Evolutionary conservation across 2,797 vertebrate genomes (phyloP).

Genomic region (Enteromius paludinosus): DNA sequence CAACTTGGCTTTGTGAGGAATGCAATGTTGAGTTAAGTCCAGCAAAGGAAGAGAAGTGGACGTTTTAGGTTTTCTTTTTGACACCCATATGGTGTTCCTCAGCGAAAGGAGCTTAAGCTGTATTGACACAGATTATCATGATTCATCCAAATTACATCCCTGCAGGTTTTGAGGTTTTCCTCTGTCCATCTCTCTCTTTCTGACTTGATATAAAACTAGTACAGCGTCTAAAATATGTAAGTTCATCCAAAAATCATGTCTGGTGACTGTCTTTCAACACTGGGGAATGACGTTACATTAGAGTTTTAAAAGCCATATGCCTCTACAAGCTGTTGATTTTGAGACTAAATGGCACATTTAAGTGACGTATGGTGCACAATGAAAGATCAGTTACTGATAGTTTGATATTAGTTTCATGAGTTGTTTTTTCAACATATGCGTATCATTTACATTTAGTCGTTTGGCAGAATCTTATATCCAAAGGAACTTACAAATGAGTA

Average conservation of each 20-base stretch:
- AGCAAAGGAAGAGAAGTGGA: not conserved
- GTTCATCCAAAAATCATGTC: conserved; percentile 20
- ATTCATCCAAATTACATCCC: conserved; percentile 5
- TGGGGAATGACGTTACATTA: conserved; percentile 13
- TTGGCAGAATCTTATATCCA: too few species aligned
- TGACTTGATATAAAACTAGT: conserved; percentile 8
- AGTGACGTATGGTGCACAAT: too few species aligned
- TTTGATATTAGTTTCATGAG: not conserved
- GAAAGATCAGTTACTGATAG: not conserved
- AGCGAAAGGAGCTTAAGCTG: not conserved
- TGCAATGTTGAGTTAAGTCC: not conserved
- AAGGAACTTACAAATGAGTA: too few species aligned
- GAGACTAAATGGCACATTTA: not conserved
- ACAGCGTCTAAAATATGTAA: not conserved
- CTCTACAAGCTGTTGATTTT: not conserved
- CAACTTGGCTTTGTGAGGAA: not conserved
- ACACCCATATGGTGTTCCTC: conserved; percentile 3
- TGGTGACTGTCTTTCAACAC: not conserved
- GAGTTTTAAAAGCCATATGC: not conserved
- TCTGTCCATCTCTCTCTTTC: not conserved
- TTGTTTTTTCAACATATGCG: not conserved
- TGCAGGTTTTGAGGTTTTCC: not conserved
- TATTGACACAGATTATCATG: not conserved
- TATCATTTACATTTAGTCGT: too few species aligned
- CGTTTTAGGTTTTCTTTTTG: conserved; percentile 6